Evolutionary conservation across 2,113 vertebrate genomes (phyloP).

Genomic region (Dipodomys merriami): DNA sequence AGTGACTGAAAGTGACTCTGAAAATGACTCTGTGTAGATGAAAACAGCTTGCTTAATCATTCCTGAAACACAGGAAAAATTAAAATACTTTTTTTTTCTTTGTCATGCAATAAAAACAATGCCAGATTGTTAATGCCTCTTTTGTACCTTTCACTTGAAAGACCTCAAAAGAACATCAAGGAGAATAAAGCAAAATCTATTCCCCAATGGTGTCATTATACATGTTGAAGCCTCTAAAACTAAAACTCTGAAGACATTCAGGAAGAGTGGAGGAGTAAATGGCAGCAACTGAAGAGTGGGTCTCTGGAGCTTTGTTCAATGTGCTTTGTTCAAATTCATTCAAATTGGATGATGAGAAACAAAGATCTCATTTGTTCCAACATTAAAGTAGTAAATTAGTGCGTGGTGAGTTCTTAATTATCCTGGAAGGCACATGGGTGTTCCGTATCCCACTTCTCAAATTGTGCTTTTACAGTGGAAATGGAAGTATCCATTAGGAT

Average conservation of each 20-base stretch:
- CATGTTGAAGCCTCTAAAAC: constrained; percentile 84
- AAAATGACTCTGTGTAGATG: constrained; percentile 75
- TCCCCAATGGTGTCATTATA: constrained; percentile 87
- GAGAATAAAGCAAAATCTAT: constrained; percentile 85
- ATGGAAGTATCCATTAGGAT: constrained; percentile 53
- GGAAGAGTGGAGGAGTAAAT: constrained; percentile 82
- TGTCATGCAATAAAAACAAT: constrained; percentile 85
- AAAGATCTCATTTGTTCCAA: constrained; percentile 86
- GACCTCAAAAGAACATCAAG: constrained; percentile 85
- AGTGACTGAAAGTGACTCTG: constrained; percentile 79
- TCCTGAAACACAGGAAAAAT: constrained; percentile 84
- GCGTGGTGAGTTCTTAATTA: constrained; percentile 84
- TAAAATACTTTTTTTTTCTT: constrained; percentile 85
- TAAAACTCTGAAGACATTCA: constrained; percentile 81
- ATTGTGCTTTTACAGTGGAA: constrained; percentile 79
- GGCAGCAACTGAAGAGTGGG: constrained; percentile 81
- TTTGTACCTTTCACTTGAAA: constrained; percentile 87
- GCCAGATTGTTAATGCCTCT: constrained; percentile 86
- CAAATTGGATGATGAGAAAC: constrained; percentile 87
- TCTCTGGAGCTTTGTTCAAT: constrained; percentile 85
- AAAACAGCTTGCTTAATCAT: constrained; percentile 83
- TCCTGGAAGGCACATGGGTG: constrained; percentile 77
- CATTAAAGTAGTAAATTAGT: constrained; percentile 87
- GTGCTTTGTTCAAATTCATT: constrained; percentile 84
- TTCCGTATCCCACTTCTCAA: constrained; percentile 81